These are phyloP conservation scores for Okapia johnstoni DNA, from an alignment of 2,113 vertebrate species.

Conservation along the genomic window DNA sequence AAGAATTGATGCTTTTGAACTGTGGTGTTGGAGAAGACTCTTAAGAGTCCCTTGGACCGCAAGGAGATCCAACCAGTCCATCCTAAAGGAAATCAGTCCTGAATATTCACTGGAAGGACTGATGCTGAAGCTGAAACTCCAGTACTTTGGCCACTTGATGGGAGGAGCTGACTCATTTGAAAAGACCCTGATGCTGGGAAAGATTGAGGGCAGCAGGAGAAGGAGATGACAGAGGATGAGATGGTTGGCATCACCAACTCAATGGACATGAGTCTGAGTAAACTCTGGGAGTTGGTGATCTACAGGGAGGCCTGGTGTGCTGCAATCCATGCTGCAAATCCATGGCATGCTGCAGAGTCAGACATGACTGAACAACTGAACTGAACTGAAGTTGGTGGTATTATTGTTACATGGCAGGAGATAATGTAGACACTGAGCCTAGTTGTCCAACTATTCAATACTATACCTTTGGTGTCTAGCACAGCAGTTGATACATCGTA, in stretches of 20 bases:
- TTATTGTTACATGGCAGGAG: not conserved
- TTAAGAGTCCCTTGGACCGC: not conserved
- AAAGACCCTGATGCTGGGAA: not conserved
- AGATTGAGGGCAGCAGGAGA: not conserved
- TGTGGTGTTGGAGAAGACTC: not conserved
- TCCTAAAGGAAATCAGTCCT: not conserved
- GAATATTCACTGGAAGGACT: not conserved
- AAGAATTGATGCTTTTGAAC: not conserved
- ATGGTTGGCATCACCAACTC: not conserved
- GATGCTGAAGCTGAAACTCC: not conserved
- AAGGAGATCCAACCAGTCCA: not conserved
- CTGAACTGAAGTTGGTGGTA: not conserved
- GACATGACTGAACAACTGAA: not conserved
- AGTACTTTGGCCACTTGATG: not conserved
- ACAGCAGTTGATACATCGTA: not conserved
- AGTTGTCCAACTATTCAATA: not conserved
- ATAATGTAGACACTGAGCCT: not conserved
- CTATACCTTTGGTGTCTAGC: not conserved
- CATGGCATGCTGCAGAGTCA: not conserved
- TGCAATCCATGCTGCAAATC: not conserved
- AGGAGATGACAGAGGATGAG: not conserved
- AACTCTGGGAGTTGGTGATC: not conserved
- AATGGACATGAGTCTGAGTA: not conserved
- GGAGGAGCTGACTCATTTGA: not conserved
- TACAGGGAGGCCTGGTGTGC: not conserved